These are phyloP conservation scores for Pavo muticus DNA, from an alignment of 2,113 vertebrate species.

Conservation along the genomic window DNA sequence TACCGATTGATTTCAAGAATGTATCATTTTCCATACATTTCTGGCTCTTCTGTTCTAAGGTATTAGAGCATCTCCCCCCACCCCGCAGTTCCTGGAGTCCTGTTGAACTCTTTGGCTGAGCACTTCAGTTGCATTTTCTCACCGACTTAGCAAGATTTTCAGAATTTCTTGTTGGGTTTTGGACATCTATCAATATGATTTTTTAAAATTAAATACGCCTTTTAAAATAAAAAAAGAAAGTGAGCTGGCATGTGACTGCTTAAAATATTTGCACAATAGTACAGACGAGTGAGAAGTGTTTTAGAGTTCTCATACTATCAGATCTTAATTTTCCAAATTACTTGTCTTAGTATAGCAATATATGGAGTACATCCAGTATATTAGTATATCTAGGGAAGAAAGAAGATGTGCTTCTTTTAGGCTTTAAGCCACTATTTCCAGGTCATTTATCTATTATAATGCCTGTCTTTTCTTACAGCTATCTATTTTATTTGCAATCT, in stretches of 20 bases:
- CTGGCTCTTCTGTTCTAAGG: not conserved
- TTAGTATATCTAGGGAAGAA: not conserved
- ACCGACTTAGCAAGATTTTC: not conserved
- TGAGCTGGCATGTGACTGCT: not conserved
- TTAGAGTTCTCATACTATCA: not conserved
- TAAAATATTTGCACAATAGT: not conserved
- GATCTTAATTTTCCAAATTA: not conserved
- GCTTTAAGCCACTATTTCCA: not conserved
- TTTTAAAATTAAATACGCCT: not conserved
- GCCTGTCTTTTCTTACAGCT: not conserved
- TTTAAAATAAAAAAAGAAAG: not conserved
- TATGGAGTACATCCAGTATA: no score
- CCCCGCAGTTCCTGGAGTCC: slow-evolving; percentile 24
- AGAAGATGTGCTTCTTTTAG: not conserved
- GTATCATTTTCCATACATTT: slow-evolving; percentile 2
- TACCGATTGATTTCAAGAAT: slow-evolving; percentile 2
- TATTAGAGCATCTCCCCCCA: not conserved
- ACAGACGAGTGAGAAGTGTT: not conserved
- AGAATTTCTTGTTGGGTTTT: not conserved
- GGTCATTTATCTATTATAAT: not conserved
- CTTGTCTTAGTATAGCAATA: not conserved
- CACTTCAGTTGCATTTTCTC: not conserved
- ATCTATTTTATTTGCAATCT: not conserved
- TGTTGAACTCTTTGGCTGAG: not conserved
- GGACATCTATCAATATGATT: not conserved